Conservation (phyloP, 2,797 vertebrate species). For the Galaxias olidus region DNA sequence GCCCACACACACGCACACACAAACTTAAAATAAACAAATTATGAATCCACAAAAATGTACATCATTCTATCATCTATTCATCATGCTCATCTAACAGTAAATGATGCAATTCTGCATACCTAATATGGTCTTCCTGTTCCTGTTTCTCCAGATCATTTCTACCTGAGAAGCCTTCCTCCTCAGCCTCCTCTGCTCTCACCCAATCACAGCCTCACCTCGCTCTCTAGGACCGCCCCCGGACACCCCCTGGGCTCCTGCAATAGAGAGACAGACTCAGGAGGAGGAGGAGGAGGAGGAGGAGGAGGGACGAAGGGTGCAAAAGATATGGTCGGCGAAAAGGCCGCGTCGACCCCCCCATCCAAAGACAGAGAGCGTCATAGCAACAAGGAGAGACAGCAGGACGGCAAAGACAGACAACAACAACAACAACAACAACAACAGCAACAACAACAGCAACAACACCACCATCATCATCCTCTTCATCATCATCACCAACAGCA, state of each 20-base stretch:
- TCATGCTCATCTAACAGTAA: too few species aligned
- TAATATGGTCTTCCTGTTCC: neutral
- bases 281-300: constrained; percentile 62
- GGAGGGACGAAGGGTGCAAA: constrained; percentile 73
- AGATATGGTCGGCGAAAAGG: constrained; percentile 59
- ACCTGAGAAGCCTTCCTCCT: constrained; percentile 90
- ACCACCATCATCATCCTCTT: constrained; percentile 46
- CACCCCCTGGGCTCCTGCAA: constrained; percentile 86
- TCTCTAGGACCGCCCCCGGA: constrained; percentile 79
- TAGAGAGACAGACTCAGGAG: constrained; percentile 81
- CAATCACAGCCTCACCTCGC: constrained; percentile 85
- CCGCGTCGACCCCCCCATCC: constrained; percentile 69
- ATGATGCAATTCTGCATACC: neutral
- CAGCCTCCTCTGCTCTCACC: constrained; percentile 88
- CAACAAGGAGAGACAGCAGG: constrained; percentile 75
- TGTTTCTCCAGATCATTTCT: constrained; percentile 87
- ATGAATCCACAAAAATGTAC: too few species aligned
- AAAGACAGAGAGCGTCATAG: constrained; percentile 83
- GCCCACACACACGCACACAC: too few species aligned
- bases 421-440: constrained; percentile 53
- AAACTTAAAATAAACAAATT: too few species aligned
- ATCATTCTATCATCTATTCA: too few species aligned
- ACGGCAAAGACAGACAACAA: constrained; percentile 73
- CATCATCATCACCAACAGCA: constrained; percentile 41
- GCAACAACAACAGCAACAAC: constrained; percentile 52